These are phyloP conservation scores for Cercocebus atys DNA, from an alignment of 2,113 vertebrate species.

Conservation along the genomic window DNA sequence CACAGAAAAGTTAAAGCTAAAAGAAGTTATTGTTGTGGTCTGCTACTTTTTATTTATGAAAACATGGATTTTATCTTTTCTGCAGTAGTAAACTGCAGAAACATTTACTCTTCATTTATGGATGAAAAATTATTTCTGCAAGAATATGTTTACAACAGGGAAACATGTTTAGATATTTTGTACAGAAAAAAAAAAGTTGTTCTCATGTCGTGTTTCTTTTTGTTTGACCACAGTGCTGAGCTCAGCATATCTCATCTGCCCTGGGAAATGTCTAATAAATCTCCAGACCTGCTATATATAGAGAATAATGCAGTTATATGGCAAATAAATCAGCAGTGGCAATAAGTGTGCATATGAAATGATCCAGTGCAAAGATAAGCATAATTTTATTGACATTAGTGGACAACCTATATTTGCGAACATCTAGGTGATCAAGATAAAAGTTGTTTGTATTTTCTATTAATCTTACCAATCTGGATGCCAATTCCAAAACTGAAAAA, in stretches of 20 bases:
- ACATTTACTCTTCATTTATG: constrained; percentile 4
- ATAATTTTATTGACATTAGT: not conserved
- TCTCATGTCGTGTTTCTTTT: not conserved
- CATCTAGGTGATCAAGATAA: not conserved
- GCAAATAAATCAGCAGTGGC: not conserved
- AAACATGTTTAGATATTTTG: constrained; percentile 18
- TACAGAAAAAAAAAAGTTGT: not conserved
- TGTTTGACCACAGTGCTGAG: not conserved
- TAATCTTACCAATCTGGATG: not conserved
- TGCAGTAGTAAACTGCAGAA: not conserved
- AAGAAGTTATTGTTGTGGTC: not conserved
- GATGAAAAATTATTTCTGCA: constrained; percentile 41
- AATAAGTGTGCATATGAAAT: not conserved
- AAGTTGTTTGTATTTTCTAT: not conserved
- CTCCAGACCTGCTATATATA: not conserved
- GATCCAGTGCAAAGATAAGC: not conserved
- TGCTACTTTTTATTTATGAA: constrained; percentile 14
- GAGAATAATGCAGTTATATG: not conserved
- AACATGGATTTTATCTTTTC: not conserved
- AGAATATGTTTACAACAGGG: not conserved
- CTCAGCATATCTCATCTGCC: constrained; percentile 1
- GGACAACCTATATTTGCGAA: not conserved
- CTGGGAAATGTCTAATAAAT: constrained; percentile 23
- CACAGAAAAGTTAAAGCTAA: not conserved
- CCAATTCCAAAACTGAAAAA: not conserved